Percentiles rank a stretch among this genome's conserved stretches.
These are phyloP conservation scores for Vesta saturnalis DNA, from an alignment of 2,888 invertebrate species.

Conservation along the genomic window DNA sequence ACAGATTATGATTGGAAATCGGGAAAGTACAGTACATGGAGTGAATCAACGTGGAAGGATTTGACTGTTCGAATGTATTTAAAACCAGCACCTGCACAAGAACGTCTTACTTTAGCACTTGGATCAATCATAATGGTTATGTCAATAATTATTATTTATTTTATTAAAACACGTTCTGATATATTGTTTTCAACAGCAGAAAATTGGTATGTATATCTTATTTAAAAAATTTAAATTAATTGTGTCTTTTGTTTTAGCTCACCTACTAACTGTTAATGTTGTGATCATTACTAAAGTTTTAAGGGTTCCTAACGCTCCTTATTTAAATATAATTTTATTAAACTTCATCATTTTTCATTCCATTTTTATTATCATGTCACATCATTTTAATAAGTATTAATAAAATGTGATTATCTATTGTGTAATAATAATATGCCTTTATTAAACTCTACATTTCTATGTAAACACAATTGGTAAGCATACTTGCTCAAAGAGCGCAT, in stretches of 20 bases:
- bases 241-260: slow-evolving; percentile 37
- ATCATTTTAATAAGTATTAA: background rate
- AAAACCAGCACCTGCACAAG: slow-evolving; percentile 71
- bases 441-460: too few relatives aligned
- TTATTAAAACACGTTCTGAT: slow-evolving; percentile 64
- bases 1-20: slow-evolving; percentile 81
- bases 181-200: slow-evolving; percentile 59
- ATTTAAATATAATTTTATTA: slow-evolving; percentile 9
- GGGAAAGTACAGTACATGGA: slow-evolving; percentile 85
- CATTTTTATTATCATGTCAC: background rate
- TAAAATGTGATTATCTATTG: background rate
- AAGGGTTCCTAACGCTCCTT: too few relatives aligned
- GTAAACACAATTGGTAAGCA: too few relatives aligned
- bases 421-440: too few relatives aligned
- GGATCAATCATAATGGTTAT: slow-evolving; percentile 64
- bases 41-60: slow-evolving; percentile 85
- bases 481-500: too few relatives aligned
- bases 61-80: slow-evolving; percentile 83
- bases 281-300: too few relatives aligned
- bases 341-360: background rate
- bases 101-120: slow-evolving; percentile 65
- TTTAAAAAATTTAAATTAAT: background rate
- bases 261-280: slow-evolving; percentile 42
- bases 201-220: slow-evolving; percentile 26
- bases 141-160: slow-evolving; percentile 66